Percentiles rank a stretch among this genome's conserved stretches.
Conservation (phyloP, 2,797 vertebrate genomes). For the Dipus sagitta region DNA sequence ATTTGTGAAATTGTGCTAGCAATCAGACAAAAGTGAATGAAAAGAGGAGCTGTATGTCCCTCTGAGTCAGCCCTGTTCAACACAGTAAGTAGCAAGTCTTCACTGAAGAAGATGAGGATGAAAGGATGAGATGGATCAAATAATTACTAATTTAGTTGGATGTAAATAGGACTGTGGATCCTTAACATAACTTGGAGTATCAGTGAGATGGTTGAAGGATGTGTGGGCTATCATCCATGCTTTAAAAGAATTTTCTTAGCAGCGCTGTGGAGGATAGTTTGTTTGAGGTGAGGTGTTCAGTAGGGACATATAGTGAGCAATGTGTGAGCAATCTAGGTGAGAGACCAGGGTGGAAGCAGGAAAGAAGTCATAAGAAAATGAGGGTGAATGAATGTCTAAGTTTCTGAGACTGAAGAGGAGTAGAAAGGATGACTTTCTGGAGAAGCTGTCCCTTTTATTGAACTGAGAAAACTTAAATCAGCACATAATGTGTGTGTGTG, state of each 20-base stretch:
- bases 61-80: background rate
- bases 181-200: background rate
- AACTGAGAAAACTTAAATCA: background rate
- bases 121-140: too few species aligned
- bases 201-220: background rate
- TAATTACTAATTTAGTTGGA: background rate
- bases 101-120: background rate
- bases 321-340: background rate
- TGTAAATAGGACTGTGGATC: background rate
- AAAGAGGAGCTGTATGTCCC: background rate
- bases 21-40: background rate
- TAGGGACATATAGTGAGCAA: accelerated
- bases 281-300: accelerated
- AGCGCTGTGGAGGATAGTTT: background rate
- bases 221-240: background rate
- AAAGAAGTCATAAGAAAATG: background rate
- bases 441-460: background rate
- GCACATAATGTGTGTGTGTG: background rate
- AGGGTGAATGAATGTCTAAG: too few species aligned
- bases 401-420: background rate
- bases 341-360: background rate
- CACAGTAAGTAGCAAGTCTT: background rate
- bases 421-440: background rate
- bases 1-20: background rate
- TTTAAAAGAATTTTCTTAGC: background rate